Evolutionary conservation across 2,888 invertebrate species (phyloP), one percentile per base, ranked within the genome.

Genomic region (Auanema freiburgensis): DNA sequence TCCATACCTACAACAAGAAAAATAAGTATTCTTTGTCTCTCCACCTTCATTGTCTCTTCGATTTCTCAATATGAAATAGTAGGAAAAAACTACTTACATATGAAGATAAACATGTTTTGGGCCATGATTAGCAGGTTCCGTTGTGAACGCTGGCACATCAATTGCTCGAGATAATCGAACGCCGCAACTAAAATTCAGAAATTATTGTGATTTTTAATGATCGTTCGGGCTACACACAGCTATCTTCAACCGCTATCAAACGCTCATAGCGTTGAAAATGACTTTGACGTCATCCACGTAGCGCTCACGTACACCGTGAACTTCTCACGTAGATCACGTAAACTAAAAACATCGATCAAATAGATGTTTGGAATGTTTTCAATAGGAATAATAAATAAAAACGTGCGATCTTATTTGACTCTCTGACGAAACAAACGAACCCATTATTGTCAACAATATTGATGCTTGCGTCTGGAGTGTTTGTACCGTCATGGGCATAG

Each of bases 21-120:
- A 52, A 23, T 23, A 23, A 52, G 14, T 23, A 52, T 23, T 33
- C 14, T 23, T 33, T 16, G 4, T 55, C n/a, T 55, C 55, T 24
- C 40, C 8, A 24, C 5, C 18, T 52, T 52, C 24, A n/a, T 50
- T 11, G 11, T 18, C 16, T 50, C 10, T n/a, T 12, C 51, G 12
- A 11, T 18, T 46, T 46, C 8, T 46, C 46, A 43, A 43, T 21
- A 21, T 10, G 21, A 46, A 46, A 18, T 24, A 14, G 14, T 16
- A 21, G 89, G 67, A 10, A 18, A 49, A 33, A 52, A 42, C 10
- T 12, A 10, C 65, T 62, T 71, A 79, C 71, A 83, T 79, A 66
- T 83, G 76, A 49, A 81, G 74, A 65, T 77, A 83, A 51, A 80
- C 76, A 65, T 83, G 83, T 68, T 83, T 83, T 11, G 80, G 71